Evolutionary conservation across 2,113 vertebrate species (phyloP).

Genomic region (Tragelaphus buxtoni): DNA sequence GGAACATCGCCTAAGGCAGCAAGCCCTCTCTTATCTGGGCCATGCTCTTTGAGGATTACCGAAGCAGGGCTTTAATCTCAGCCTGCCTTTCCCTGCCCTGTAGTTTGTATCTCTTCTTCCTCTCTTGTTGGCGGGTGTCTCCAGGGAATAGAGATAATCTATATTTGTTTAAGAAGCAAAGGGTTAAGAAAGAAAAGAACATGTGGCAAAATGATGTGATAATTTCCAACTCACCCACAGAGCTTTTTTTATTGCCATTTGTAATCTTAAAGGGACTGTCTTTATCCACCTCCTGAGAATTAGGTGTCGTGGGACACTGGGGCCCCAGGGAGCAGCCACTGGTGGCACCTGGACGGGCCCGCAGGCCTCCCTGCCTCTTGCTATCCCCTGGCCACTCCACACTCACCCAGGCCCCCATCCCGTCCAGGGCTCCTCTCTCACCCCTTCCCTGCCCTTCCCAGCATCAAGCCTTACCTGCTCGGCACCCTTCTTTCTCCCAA

Average conservation of each 20-base stretch:
- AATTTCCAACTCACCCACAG: background rate
- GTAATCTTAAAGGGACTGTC: background rate
- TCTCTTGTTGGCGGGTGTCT: background rate
- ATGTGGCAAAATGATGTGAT: background rate
- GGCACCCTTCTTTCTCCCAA: background rate
- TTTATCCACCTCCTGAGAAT: background rate
- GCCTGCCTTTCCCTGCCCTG: background rate
- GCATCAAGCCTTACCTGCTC: background rate
- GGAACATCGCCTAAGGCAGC: background rate
- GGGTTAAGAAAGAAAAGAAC: slow-evolving; percentile 34
- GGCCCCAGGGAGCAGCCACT: background rate
- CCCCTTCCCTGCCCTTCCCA: background rate
- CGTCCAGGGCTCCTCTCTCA: background rate
- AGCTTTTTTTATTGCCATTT: background rate
- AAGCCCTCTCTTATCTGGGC: background rate
- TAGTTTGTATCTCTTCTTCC: background rate
- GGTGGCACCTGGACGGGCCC: fast-evolving
- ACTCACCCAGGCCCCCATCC: fast-evolving
- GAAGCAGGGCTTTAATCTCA: background rate
- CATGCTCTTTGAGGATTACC: background rate
- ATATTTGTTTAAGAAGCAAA: slow-evolving; percentile 29
- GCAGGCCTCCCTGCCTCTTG: background rate
- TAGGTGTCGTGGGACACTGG: fast-evolving
- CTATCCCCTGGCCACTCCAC: background rate
- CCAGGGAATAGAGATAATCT: background rate